Conservation (phyloP, 2,113 vertebrate genomes). For the Corythornis madagascariensis region DNA sequence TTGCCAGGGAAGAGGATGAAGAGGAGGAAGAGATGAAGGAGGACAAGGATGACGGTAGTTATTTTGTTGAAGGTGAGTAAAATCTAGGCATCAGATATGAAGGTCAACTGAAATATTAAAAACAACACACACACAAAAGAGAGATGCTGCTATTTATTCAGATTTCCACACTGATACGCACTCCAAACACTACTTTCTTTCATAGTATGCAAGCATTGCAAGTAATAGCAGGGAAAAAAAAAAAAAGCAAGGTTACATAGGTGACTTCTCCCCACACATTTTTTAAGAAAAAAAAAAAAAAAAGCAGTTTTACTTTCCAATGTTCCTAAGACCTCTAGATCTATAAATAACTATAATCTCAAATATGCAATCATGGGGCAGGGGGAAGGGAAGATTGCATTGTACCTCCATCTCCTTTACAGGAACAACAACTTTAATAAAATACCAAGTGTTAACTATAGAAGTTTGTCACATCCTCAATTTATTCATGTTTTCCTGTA, state of each 20-base stretch:
- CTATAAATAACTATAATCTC: not conserved
- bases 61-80: not conserved
- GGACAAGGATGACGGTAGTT: not conserved
- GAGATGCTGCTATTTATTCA: not conserved
- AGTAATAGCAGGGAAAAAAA: not conserved
- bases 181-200: not conserved
- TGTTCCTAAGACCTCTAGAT: not conserved
- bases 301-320: not conserved
- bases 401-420: not conserved
- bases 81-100: not conserved
- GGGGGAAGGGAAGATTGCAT: fast-evolving
- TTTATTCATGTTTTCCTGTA: not conserved
- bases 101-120: not conserved
- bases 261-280: too few relatives aligned
- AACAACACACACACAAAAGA: not conserved
- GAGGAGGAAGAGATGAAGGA: not conserved
- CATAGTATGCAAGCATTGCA: not conserved
- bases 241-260: fast-evolving
- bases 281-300: not conserved
- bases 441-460: not conserved
- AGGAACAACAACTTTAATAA: not conserved
- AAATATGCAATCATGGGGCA: not conserved
- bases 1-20: not conserved
- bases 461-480: not conserved
- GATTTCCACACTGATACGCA: not conserved